Evolutionary conservation across 1,140 invertebrate genomes (phyloP).

Genomic region (Rhagoletis zephyria): DNA sequence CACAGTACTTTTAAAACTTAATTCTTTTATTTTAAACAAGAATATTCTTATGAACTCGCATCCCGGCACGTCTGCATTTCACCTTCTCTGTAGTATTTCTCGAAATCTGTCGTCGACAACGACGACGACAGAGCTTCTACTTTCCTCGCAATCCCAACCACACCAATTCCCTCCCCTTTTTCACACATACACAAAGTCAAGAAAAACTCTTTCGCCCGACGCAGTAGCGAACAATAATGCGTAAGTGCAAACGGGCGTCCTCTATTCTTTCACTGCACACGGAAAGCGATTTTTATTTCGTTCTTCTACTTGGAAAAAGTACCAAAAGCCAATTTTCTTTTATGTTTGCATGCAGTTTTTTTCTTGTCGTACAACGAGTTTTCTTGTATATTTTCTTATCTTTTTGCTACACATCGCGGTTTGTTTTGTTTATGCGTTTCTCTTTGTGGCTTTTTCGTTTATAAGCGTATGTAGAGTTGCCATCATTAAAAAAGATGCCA

Average conservation of each 20-base stretch:
- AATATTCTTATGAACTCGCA: neutral
- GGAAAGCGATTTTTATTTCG: neutral
- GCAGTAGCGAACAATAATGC: conserved; percentile 29
- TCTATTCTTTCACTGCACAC: neutral
- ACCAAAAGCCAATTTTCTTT: neutral
- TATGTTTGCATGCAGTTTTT: neutral
- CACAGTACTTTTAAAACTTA: no score
- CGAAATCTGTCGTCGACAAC: neutral
- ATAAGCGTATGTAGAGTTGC: no score
- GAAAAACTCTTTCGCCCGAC: conserved; percentile 32
- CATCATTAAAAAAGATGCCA: no score
- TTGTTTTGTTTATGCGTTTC: conserved; percentile 44
- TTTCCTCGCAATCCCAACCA: conserved; percentile 36
- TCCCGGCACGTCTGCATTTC: neutral
- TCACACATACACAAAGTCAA: neutral
- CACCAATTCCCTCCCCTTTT: conserved; percentile 47
- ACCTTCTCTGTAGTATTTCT: neutral
- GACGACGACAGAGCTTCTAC: conserved; percentile 27
- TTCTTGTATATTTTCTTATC: conserved; percentile 34
- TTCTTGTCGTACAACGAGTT: neutral
- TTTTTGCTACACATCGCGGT: neutral
- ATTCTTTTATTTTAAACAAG: neutral
- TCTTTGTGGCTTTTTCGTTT: conserved; percentile 9
- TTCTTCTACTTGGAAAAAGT: neutral
- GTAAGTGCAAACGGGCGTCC: neutral